These are phyloP conservation scores for Zaprionus bogoriensis DNA, from an alignment of 2,888 invertebrate species.

Conservation along the genomic window DNA sequence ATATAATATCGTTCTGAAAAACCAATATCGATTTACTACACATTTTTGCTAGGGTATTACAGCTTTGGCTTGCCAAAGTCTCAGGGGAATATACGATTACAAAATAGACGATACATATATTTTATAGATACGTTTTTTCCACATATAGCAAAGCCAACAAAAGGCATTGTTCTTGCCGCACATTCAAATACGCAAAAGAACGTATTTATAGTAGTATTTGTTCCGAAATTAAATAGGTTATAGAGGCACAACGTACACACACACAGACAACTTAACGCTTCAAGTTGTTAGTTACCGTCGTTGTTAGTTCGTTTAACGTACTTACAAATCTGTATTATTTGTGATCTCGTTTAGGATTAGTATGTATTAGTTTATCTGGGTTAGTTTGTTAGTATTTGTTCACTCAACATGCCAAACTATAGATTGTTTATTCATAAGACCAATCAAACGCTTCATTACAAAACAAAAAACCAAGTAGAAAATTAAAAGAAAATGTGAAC, in stretches of 20 bases:
- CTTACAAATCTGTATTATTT: constrained; percentile 52
- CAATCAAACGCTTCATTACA: constrained; percentile 69
- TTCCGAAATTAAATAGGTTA: constrained; percentile 8
- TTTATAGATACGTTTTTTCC: constrained; percentile 9
- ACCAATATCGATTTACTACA: no score
- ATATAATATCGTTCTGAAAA: no score
- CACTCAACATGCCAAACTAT: constrained; percentile 72
- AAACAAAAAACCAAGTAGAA: constrained; percentile 34
- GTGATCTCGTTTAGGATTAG: constrained; percentile 25
- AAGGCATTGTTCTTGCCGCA: constrained; percentile 33
- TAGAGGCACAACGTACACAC: constrained; percentile 24
- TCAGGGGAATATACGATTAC: no score
- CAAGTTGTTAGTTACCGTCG: not conserved
- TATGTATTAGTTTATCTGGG: constrained; percentile 34
- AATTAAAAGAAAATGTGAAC: constrained; percentile 16
- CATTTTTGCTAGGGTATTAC: not conserved
- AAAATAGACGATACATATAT: no score
- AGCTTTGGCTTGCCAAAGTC: constrained; percentile 26
- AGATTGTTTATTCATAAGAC: constrained; percentile 55
- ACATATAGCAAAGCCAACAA: constrained; percentile 31
- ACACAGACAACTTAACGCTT: constrained; percentile 27
- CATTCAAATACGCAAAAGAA: no score
- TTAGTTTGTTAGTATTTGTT: constrained; percentile 40
- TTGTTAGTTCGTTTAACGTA: constrained; percentile 34
- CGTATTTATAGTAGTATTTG: not conserved